Evolutionary conservation across 2,797 vertebrate species (phyloP).

Genomic region (Typhlichthys eigenmanni): DNA sequence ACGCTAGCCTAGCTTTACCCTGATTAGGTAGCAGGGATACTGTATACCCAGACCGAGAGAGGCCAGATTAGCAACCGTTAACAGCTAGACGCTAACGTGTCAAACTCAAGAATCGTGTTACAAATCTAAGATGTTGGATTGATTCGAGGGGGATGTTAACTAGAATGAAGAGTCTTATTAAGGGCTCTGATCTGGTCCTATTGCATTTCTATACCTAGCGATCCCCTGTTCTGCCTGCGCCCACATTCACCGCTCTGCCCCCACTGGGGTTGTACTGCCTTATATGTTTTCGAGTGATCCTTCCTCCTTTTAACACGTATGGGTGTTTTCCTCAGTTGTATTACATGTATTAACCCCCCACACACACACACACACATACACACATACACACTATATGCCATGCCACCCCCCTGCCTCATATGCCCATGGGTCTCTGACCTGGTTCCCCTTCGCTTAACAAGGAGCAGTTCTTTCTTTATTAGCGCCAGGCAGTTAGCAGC

Average conservation of each 20-base stretch:
- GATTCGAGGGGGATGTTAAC: constrained; percentile 69
- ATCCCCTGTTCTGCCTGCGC: constrained; percentile 33
- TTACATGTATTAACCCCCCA: constrained; percentile 51
- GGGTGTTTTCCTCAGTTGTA: constrained; percentile 49
- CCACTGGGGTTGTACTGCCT: constrained; percentile 24
- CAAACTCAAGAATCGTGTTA: constrained; percentile 46
- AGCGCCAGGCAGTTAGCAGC: constrained; percentile 21
- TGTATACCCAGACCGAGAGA: constrained; percentile 59
- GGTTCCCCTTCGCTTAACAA: constrained; percentile 26
- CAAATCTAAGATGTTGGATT: constrained; percentile 22
- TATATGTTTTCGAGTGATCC: constrained; percentile 43
- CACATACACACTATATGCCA: constrained; percentile 46
- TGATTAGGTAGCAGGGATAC: constrained; percentile 52
- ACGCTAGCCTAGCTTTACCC: constrained; percentile 46
- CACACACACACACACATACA: constrained; percentile 5
- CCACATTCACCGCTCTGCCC: constrained; percentile 19
- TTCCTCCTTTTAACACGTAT: constrained; percentile 42
- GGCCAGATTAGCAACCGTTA: constrained; percentile 64
- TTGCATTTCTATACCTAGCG: constrained; percentile 37
- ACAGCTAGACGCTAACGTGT: constrained; percentile 57
- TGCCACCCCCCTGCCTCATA: constrained; percentile 37
- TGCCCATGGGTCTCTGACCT: constrained; percentile 47
- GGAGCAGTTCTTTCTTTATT: constrained; percentile 54
- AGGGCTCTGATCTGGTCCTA: constrained; percentile 75
- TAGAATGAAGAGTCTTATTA: constrained; percentile 72